Evolutionary conservation across 2,797 vertebrate genomes (phyloP).

Genomic region (Choloepus didactylus): DNA sequence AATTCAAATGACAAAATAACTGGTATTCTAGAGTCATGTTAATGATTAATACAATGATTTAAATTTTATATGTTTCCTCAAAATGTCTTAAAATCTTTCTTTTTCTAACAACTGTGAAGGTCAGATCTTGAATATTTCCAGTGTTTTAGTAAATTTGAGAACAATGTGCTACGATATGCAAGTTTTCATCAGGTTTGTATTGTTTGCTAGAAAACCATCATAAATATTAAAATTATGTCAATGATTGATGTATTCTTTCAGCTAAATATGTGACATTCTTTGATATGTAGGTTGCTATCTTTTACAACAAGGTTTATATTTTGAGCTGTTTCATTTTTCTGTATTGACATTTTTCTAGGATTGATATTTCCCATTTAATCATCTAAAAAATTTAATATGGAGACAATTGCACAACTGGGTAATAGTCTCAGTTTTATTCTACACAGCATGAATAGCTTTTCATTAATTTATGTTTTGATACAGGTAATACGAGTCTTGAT

Average conservation of each 20-base stretch:
- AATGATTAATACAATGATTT: neutral
- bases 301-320: constrained; percentile 43
- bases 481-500: constrained; percentile 43
- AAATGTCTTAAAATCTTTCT: constrained; percentile 33
- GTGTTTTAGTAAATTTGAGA: constrained; percentile 39
- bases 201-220: constrained; percentile 56
- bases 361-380: constrained; percentile 53
- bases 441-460: constrained; percentile 23
- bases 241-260: constrained; percentile 65
- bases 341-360: constrained; percentile 24
- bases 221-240: constrained; percentile 78
- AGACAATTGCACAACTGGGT: constrained; percentile 1
- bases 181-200: constrained; percentile 7
- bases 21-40: neutral
- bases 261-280: neutral
- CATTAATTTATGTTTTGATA: constrained; percentile 70
- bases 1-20: constrained; percentile 21
- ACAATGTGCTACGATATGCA: neutral
- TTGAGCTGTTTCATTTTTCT: neutral
- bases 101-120: constrained; percentile 22
- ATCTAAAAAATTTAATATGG: constrained; percentile 66
- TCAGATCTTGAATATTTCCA: constrained; percentile 51
- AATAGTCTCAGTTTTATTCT: constrained; percentile 52
- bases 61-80: neutral
- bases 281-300: constrained; percentile 19